phyloP scores from a whole-genome alignment of 2,888 invertebrate genomes.

The Leptodirus hochenwartii region DNA sequence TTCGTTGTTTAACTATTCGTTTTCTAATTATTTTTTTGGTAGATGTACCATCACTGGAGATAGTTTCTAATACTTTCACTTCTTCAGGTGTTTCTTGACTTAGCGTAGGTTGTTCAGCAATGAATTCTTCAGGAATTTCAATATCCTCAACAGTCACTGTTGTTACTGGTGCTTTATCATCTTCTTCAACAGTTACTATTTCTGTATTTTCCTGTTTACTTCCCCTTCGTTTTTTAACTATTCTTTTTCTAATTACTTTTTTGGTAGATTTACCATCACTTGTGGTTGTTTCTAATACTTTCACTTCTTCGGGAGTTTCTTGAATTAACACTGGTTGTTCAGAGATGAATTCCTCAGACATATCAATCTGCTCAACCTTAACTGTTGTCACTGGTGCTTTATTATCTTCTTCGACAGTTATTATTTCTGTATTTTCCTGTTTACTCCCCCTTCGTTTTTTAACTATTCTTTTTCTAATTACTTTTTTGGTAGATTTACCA shows the following conservation, averaged over 20 bases:
- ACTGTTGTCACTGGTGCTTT: slow-evolving; percentile 20
- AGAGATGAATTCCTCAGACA: slow-evolving; percentile 11
- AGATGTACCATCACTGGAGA: slow-evolving; percentile 10
- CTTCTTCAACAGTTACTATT: slow-evolving; percentile 19
- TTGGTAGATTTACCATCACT: slow-evolving; percentile 16
- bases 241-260: slow-evolving; percentile 15
- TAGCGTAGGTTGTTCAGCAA: slow-evolving; percentile 16
- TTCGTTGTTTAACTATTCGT: slow-evolving; percentile 25
- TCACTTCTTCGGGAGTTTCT: slow-evolving; percentile 14
- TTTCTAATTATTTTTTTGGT: slow-evolving; percentile 22
- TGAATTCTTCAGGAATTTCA: slow-evolving; percentile 15
- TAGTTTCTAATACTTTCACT: slow-evolving; percentile 14
- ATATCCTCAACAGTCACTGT: slow-evolving; percentile 16
- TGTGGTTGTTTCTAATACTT: slow-evolving; percentile 15
- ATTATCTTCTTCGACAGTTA: slow-evolving; percentile 25
- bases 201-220: slow-evolving; percentile 16
- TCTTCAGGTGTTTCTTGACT: slow-evolving; percentile 19
- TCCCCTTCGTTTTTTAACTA: slow-evolving; percentile 19
- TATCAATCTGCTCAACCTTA: slow-evolving; percentile 10
- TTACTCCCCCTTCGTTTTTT: slow-evolving; percentile 19
- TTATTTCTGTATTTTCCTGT: slow-evolving; percentile 15
- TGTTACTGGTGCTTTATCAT: slow-evolving; percentile 18
- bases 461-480: slow-evolving; percentile 15
- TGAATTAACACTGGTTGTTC: slow-evolving; percentile 15
- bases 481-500: slow-evolving; percentile 15